These are phyloP conservation scores for Coracias cyanogaster DNA, from an alignment of 2,797 vertebrate genomes.

Conservation along the genomic window DNA sequence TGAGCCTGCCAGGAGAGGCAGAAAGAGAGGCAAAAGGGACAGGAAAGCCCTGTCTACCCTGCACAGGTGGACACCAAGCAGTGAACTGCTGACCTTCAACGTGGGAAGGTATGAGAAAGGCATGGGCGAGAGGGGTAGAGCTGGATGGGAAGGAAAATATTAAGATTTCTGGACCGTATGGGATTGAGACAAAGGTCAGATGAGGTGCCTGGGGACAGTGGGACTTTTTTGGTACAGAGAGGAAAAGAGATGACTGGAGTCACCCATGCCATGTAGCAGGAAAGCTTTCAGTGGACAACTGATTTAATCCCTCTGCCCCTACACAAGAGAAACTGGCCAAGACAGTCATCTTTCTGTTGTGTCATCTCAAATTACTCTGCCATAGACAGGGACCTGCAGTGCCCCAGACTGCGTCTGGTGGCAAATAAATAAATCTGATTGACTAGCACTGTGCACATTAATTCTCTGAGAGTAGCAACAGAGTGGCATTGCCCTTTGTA, in stretches of 20 bases:
- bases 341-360: not conserved
- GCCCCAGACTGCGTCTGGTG: slow-evolving; percentile 11
- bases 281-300: not conserved
- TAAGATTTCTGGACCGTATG: not conserved
- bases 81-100: accelerated
- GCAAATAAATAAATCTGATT: slow-evolving; percentile 63
- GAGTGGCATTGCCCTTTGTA: slow-evolving; percentile 37
- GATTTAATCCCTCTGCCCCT: not conserved
- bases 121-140: not conserved
- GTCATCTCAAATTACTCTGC: not conserved
- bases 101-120: not conserved
- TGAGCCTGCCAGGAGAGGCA: not conserved
- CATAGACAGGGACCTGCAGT: not conserved
- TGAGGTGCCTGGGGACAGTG: not conserved
- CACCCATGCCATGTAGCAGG: not conserved
- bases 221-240: not conserved
- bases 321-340: not conserved
- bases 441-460: not conserved
- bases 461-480: slow-evolving; percentile 13
- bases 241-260: not conserved
- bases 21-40: not conserved
- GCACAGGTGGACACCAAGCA: not conserved
- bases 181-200: not conserved
- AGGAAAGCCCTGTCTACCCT: not conserved
- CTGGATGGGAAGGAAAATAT: not conserved